These are phyloP conservation scores for Microctonus hyperodae DNA, from an alignment of 2,888 invertebrate genomes.

Conservation along the genomic window DNA sequence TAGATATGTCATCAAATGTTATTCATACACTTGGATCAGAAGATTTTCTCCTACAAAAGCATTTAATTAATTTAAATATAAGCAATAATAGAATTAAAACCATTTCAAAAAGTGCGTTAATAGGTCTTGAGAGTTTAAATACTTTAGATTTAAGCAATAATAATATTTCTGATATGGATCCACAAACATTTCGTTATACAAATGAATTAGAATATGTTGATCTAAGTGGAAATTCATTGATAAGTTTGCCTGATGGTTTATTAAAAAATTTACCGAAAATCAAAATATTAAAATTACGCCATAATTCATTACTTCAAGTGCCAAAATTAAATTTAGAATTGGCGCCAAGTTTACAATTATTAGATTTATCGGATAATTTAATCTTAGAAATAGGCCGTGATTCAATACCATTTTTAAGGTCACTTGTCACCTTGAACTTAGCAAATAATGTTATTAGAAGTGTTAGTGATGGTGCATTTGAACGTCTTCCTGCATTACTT, in stretches of 20 bases:
- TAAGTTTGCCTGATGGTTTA: conserved; percentile 75
- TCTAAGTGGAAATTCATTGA: conserved; percentile 78
- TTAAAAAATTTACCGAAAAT: conserved; percentile 76
- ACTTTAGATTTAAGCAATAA: conserved; percentile 80
- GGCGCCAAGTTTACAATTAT: conserved; percentile 72
- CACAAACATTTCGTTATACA: conserved; percentile 80
- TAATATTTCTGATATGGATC: conserved; percentile 76
- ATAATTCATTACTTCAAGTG: conserved; percentile 81
- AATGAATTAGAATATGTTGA: conserved; percentile 76
- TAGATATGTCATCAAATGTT: conserved; percentile 85
- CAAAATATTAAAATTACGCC: conserved; percentile 76
- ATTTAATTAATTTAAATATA: conserved; percentile 77
- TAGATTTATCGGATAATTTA: conserved; percentile 82
- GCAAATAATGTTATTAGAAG: conserved; percentile 79
- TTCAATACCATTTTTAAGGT: conserved; percentile 76
- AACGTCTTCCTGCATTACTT: conserved; percentile 76
- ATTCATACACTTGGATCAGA: conserved; percentile 81
- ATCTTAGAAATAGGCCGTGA: conserved; percentile 76
- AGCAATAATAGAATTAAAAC: conserved; percentile 78
- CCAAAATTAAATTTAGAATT: conserved; percentile 75
- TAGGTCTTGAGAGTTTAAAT: conserved; percentile 73
- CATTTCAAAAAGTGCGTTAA: conserved; percentile 78
- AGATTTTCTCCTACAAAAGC: conserved; percentile 81
- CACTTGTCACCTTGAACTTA: conserved; percentile 74
- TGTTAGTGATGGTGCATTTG: conserved; percentile 76